Percentiles rank a stretch among this genome's conserved stretches.
phyloP scores from a whole-genome alignment of 1,140 invertebrate species.

The Sycophila sp. region DNA sequence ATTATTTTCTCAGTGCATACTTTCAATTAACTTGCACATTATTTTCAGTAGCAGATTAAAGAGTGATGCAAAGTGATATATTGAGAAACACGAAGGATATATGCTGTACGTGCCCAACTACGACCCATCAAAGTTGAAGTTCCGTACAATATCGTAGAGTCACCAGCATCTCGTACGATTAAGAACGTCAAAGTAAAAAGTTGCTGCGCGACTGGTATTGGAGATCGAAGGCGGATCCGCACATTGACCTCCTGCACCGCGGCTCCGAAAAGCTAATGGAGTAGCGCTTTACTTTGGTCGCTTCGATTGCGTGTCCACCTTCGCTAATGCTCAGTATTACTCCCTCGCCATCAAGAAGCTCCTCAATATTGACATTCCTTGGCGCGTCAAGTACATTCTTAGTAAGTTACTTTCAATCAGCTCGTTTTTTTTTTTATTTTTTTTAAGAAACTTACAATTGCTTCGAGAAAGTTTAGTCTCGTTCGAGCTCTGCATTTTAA shows the following conservation, averaged over 20 bases:
- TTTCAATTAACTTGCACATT: too few species aligned
- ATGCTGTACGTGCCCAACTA: too few species aligned
- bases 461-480: not conserved
- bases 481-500: not conserved
- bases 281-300: constrained; percentile 98
- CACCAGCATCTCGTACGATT: constrained; percentile 74
- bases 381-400: constrained; percentile 95
- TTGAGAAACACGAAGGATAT: too few species aligned
- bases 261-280: constrained; percentile 98
- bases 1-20: too few species aligned
- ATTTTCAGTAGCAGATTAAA: too few species aligned
- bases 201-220: constrained; percentile 91
- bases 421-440: not conserved
- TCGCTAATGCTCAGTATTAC: constrained; percentile 98
- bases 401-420: constrained; percentile 67
- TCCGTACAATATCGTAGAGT: constrained; percentile 65
- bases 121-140: constrained; percentile 65
- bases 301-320: constrained; percentile 98
- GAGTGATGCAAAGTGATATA: too few species aligned
- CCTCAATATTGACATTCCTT: constrained; percentile 93
- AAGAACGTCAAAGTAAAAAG: constrained; percentile 94
- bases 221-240: constrained; percentile 95
- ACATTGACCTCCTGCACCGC: constrained; percentile 94
- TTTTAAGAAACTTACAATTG: not conserved
- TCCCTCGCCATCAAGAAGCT: constrained; percentile 96